Conservation (phyloP, 2,888 invertebrate species). For the Epirrita christyi region DNA sequence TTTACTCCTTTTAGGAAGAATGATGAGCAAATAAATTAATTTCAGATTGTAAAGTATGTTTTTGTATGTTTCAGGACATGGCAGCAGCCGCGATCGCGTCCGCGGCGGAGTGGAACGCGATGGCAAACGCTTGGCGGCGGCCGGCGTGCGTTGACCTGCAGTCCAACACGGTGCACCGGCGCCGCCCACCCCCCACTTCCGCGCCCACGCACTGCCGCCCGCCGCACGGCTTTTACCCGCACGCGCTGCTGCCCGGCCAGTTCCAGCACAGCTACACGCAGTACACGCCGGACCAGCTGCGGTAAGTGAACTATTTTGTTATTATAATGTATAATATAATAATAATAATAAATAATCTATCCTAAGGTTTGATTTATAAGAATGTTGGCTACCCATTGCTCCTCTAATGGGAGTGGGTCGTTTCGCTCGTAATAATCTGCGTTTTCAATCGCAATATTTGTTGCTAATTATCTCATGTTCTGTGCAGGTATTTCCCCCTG, state of each 20-base stretch:
- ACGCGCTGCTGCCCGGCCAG: conserved; percentile 98
- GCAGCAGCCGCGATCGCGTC: conserved; percentile 94
- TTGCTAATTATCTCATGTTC: background rate
- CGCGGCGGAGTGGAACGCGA: conserved; percentile 94
- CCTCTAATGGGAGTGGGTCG: too few relatives aligned
- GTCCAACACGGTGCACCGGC: conserved; percentile 92
- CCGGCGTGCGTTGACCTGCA: conserved; percentile 96
- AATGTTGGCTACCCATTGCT: too few relatives aligned
- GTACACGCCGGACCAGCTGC: conserved; percentile 92
- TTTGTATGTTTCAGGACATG: conserved; percentile 83
- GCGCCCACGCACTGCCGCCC: conserved; percentile 64
- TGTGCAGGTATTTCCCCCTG: conserved; percentile 92
- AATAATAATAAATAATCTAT: too few relatives aligned
- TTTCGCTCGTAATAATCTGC: too few relatives aligned
- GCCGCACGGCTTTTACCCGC: conserved; percentile 90
- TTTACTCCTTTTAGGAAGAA: too few relatives aligned
- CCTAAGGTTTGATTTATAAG: too few relatives aligned
- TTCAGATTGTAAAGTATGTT: background rate
- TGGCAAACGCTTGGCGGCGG: conserved; percentile 90
- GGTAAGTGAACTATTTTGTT: conserved; percentile 44
- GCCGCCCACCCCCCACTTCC: conserved; percentile 45
- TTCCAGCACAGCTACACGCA: conserved; percentile 93
- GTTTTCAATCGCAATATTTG: too few relatives aligned
- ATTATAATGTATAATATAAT: too few relatives aligned
- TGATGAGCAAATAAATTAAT: too few relatives aligned